A percentile compares a stretch with the other conserved stretches of the same genome.
Conservation (phyloP, 1,140 invertebrate genomes). For the Pseudomyrmex cubaensis region DNA sequence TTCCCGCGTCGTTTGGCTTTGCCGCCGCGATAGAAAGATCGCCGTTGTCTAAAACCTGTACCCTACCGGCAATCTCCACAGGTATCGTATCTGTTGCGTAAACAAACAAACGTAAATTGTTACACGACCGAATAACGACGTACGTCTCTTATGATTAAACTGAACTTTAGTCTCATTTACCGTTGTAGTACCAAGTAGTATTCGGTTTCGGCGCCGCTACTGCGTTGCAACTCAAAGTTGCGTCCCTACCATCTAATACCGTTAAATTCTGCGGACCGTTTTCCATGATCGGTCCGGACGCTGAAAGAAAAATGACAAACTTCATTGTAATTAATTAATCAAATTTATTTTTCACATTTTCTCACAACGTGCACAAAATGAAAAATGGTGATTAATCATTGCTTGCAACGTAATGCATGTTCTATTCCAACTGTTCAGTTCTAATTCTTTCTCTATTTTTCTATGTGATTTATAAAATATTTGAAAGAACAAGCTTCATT, state of each 20-base stretch:
- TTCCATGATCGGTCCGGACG: conserved; percentile 93
- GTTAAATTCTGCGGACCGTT: conserved; percentile 93
- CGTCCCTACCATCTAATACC: conserved; percentile 96
- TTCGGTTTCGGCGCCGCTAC: conserved; percentile 95
- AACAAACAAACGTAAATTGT: conserved; percentile 57
- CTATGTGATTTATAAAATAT: too few species aligned
- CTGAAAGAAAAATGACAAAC: conserved; percentile 85
- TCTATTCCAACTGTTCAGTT: conserved; percentile 21
- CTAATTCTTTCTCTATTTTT: conserved; percentile 12
- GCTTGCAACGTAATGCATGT: conserved; percentile 38
- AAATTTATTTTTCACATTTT: neutral
- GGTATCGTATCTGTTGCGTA: conserved; percentile 83
- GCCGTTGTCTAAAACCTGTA: conserved; percentile 94
- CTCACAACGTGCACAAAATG: conserved; percentile 62
- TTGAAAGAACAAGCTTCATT: conserved; percentile 24
- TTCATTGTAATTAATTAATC: neutral
- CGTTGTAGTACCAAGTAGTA: conserved; percentile 96
- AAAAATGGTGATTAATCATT: conserved; percentile 48
- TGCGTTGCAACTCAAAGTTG: conserved; percentile 93
- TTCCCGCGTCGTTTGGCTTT: conserved; percentile 92
- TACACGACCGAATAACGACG: neutral
- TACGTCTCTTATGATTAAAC: neutral
- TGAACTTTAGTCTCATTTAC: conserved; percentile 84
- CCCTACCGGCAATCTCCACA: conserved; percentile 88
- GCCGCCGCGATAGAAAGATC: conserved; percentile 95